Conservation (phyloP, 1,140 invertebrate species). For the Cydia splendana region DNA sequence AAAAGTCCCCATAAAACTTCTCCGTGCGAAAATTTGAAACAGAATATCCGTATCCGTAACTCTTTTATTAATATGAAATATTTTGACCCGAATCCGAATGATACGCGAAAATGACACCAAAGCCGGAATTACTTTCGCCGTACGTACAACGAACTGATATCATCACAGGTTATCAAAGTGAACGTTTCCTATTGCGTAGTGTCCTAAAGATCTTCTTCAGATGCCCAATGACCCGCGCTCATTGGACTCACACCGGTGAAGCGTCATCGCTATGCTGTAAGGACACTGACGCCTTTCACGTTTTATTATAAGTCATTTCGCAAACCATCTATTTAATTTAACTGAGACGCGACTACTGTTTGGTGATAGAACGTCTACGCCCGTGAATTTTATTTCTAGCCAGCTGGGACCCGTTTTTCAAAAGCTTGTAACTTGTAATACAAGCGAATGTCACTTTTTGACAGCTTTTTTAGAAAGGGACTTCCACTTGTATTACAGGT, state of each 20-base stretch:
- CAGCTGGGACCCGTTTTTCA: too few species aligned
- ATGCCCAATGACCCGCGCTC: neutral
- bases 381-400: neutral
- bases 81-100: neutral
- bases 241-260: neutral
- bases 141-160: neutral
- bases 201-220: neutral
- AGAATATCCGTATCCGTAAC: too few species aligned
- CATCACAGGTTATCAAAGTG: neutral
- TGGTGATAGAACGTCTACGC: neutral
- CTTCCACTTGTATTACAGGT: too few species aligned
- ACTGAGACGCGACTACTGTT: neutral
- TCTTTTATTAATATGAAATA: neutral
- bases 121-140: conserved; percentile 21
- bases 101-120: conserved; percentile 1
- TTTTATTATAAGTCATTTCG: conserved; percentile 19
- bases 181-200: neutral
- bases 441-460: too few species aligned
- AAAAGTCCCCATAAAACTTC: too few species aligned
- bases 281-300: neutral
- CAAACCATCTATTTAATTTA: neutral
- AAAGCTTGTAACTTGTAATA: too few species aligned
- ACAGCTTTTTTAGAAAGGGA: too few species aligned
- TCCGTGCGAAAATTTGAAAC: too few species aligned
- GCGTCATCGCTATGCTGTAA: neutral